A percentile compares a stretch with the other conserved stretches of the same genome.
phyloP scores from a whole-genome alignment of 2,113 vertebrate genomes.

The Lethenteron reissneri region DNA sequence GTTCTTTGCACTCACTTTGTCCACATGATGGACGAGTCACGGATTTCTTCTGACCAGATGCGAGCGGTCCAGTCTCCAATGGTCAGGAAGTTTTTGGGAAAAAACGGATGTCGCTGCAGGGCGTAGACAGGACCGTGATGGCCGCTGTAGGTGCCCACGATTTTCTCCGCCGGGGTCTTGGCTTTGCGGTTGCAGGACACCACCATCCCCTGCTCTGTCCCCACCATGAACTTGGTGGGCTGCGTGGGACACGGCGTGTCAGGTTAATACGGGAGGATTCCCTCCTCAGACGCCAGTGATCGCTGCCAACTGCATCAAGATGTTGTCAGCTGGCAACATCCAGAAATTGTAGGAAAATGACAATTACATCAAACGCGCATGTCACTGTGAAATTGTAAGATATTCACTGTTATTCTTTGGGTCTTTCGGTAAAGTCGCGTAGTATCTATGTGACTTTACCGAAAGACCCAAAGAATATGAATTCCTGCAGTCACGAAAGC shows the following conservation, averaged over 20 bases:
- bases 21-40: conserved; percentile 69
- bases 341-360: no score
- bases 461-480: no score
- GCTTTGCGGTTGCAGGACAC: conserved; percentile 73
- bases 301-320: no score
- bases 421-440: no score
- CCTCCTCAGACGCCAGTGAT: not conserved
- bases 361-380: no score
- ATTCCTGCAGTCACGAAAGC: no score
- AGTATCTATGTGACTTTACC: no score
- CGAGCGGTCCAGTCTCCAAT: conserved; percentile 68
- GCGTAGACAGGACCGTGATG: conserved; percentile 62
- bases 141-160: conserved; percentile 39
- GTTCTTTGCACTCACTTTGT: conserved; percentile 36
- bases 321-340: no score
- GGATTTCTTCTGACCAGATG: conserved; percentile 77
- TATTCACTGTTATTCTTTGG: no score
- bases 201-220: conserved; percentile 64
- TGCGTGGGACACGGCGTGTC: conserved; percentile 15
- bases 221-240: conserved; percentile 97
- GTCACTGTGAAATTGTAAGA: no score
- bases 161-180: conserved; percentile 55
- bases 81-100: conserved; percentile 72
- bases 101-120: conserved; percentile 64
- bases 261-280: conserved; percentile 3